A percentile compares a stretch with the other conserved stretches of the same genome.
Conservation (phyloP, 92 coral and sea anemone genomes). For the Actinernus sp. region DNA sequence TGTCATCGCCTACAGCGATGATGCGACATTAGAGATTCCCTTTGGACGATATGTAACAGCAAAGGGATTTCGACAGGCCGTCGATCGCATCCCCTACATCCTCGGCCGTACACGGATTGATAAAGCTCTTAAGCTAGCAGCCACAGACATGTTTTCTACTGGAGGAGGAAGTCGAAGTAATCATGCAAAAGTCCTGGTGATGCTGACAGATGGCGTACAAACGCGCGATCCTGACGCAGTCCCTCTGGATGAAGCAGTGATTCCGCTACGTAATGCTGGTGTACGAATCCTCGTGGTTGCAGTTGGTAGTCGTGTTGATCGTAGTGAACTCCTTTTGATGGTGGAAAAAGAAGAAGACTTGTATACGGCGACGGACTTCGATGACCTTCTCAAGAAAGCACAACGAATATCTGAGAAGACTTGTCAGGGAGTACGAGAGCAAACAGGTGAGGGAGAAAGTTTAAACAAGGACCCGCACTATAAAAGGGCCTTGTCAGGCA, state of each 20-base stretch:
- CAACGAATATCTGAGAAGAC: constrained; percentile 51
- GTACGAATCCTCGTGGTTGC: constrained; percentile 72
- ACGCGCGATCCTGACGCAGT: constrained; percentile 72
- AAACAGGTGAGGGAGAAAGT: constrained; percentile 8
- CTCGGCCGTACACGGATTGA: constrained; percentile 87
- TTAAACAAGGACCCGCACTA: no score
- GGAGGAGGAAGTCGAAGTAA: constrained; percentile 50
- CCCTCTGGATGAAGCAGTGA: constrained; percentile 61
- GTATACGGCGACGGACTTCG: constrained; percentile 62
- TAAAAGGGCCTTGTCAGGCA: no score
- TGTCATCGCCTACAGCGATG: constrained; percentile 72
- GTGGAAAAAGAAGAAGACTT: constrained; percentile 66
- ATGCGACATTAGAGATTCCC: constrained; percentile 47
- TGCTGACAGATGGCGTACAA: constrained; percentile 78
- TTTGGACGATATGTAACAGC: constrained; percentile 24
- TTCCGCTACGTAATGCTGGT: constrained; percentile 62
- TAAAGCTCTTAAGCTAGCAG: constrained; percentile 74
- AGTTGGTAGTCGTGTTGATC: constrained; percentile 46
- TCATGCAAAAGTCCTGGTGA: constrained; percentile 68
- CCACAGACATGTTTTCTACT: constrained; percentile 50
- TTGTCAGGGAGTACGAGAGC: constrained; percentile 19
- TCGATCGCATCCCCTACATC: constrained; percentile 64
- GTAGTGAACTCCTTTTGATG: constrained; percentile 64
- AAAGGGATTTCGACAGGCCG: constrained; percentile 41
- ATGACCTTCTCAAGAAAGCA: constrained; percentile 62